A percentile compares a stretch with the other conserved stretches of the same genome.
Evolutionary conservation across 1,140 invertebrate genomes (phyloP).

Genomic region (Wasmannia auropunctata): DNA sequence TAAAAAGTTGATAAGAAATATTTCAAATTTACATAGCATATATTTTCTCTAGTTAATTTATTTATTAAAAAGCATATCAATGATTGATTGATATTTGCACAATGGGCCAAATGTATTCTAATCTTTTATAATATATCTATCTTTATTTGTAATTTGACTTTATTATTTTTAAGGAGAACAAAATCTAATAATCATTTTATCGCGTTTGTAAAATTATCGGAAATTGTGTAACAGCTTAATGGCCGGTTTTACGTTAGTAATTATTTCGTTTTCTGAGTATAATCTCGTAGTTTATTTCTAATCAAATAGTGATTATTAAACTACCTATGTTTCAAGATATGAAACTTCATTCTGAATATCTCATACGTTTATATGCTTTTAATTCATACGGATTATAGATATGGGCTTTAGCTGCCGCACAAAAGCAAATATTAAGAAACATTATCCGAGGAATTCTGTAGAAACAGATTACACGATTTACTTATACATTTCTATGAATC

Average conservation of each 20-base stretch:
- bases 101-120: too few relatives aligned
- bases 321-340: not conserved
- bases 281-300: not conserved
- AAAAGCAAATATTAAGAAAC: not conserved
- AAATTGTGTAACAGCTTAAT: not conserved
- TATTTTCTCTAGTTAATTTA: too few relatives aligned
- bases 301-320: not conserved
- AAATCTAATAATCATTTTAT: too few relatives aligned
- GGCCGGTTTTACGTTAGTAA: too few relatives aligned
- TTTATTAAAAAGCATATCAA: too few relatives aligned
- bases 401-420: not conserved
- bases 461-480: not conserved
- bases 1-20: too few relatives aligned
- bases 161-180: too few relatives aligned
- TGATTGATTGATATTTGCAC: too few relatives aligned
- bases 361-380: not conserved
- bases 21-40: too few relatives aligned
- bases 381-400: not conserved
- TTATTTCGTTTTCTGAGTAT: not conserved
- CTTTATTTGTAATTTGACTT: too few relatives aligned
- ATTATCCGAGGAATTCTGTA: not conserved
- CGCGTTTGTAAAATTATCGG: not conserved
- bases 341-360: not conserved
- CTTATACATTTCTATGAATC: not conserved
- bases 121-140: too few relatives aligned